Conservation (phyloP, 2,888 invertebrate species). For the Aricia artaxerxes region DNA sequence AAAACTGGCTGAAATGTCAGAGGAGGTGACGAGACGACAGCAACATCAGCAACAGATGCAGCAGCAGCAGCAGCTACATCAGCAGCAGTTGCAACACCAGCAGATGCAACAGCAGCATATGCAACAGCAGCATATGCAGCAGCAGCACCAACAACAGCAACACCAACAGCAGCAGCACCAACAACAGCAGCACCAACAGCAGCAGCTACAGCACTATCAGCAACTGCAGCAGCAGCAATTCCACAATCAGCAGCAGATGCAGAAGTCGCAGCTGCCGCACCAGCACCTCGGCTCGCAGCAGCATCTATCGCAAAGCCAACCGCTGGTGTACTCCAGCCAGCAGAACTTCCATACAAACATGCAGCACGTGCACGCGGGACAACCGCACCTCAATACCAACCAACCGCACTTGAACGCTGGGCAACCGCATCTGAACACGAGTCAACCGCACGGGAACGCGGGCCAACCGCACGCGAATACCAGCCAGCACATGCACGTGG, state of each 20-base stretch:
- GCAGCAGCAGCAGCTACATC: slow-evolving; percentile 53
- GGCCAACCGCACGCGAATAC: slow-evolving; percentile 31
- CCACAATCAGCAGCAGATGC: slow-evolving; percentile 40
- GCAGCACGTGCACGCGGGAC: neutral
- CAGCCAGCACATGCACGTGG: slow-evolving; percentile 35
- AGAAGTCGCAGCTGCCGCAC: slow-evolving; percentile 38
- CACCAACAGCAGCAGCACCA: slow-evolving; percentile 55
- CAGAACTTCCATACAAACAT: neutral
- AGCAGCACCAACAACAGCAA: slow-evolving; percentile 58
- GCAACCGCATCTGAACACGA: slow-evolving; percentile 4
- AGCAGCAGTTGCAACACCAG: slow-evolving; percentile 49
- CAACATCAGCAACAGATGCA: slow-evolving; percentile 63
- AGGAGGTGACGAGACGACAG: slow-evolving; percentile 85
- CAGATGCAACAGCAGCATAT: slow-evolving; percentile 56
- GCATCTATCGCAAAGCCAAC: slow-evolving; percentile 27
- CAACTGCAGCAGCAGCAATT: slow-evolving; percentile 42
- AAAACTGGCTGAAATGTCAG: slow-evolving; percentile 90
- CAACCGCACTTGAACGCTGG: slow-evolving; percentile 3
- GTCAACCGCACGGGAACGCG: slow-evolving; percentile 4
- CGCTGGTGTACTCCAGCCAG: slow-evolving; percentile 22
- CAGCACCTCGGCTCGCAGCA: slow-evolving; percentile 35
- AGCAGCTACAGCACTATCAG: slow-evolving; percentile 54
- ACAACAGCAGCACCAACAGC: slow-evolving; percentile 52
- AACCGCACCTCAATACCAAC: neutral
- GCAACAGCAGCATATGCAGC: slow-evolving; percentile 51